A percentile compares a stretch with the other conserved stretches of the same genome.
These are phyloP conservation scores for Calameuta idolon DNA, from an alignment of 2,888 invertebrate species.

Conservation along the genomic window DNA sequence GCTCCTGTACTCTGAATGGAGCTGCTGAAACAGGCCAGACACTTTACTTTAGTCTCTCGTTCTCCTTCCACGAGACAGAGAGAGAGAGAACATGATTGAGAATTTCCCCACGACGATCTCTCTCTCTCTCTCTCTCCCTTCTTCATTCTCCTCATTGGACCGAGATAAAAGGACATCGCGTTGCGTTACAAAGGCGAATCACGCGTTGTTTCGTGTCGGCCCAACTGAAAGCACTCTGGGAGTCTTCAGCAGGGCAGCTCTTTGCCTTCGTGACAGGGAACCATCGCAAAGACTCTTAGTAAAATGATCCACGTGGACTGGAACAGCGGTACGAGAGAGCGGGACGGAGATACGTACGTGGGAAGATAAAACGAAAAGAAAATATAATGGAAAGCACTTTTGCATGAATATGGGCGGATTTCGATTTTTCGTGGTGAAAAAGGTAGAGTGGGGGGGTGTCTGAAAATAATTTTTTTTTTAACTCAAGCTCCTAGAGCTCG, in stretches of 20 bases:
- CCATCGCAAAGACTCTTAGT: neutral
- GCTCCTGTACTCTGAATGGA: slow-evolving; percentile 94
- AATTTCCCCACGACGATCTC: slow-evolving; percentile 11
- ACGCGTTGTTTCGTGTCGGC: neutral
- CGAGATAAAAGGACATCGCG: neutral
- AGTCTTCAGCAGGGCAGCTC: neutral
- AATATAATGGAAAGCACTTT: neutral
- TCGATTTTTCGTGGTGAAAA: neutral
- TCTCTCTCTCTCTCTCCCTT: slow-evolving; percentile 4
- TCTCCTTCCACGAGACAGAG: slow-evolving; percentile 12
- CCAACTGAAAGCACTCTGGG: neutral
- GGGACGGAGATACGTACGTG: no score
- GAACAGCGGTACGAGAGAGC: neutral
- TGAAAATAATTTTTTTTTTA: neutral
- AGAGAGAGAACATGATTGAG: slow-evolving; percentile 12
- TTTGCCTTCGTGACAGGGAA: neutral
- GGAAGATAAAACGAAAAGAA: neutral
- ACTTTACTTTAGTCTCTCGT: slow-evolving; percentile 18
- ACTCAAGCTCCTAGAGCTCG: slow-evolving; percentile 11
- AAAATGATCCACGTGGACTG: neutral
- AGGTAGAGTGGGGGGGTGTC: neutral
- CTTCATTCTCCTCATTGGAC: slow-evolving; percentile 8
- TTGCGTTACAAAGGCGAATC: neutral
- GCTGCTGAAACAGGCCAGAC: slow-evolving; percentile 70
- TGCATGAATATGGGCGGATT: neutral